phyloP scores from a whole-genome alignment of 2,888 invertebrate species.

The Drosophila paracracens region DNA sequence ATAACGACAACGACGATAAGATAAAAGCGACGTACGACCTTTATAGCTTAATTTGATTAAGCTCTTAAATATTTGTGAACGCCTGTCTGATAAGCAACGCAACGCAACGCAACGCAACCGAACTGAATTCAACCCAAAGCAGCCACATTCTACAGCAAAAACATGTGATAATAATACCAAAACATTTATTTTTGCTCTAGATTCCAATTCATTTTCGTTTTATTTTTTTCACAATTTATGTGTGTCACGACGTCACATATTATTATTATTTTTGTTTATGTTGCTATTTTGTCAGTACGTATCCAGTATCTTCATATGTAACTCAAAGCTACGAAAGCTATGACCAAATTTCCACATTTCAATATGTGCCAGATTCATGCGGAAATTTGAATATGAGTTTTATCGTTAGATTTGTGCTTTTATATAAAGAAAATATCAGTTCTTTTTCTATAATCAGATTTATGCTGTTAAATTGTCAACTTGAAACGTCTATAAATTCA shows the following conservation, averaged over 20 bases:
- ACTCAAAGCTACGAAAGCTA: conserved; percentile 7
- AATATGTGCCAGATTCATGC: conserved; percentile 5
- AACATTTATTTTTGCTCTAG: conserved; percentile 42
- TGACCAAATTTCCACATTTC: conserved; percentile 1
- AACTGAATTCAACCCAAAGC: conserved; percentile 24
- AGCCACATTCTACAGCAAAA: conserved; percentile 28
- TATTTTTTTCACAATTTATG: conserved; percentile 21
- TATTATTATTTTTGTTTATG: conserved; percentile 10
- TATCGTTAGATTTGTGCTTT: not conserved
- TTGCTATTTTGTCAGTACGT: conserved; percentile 4
- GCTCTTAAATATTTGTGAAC: conserved; percentile 76
- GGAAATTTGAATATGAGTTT: conserved; percentile 14
- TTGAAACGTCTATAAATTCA: not conserved
- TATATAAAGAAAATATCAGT: not conserved
- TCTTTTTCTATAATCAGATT: not conserved
- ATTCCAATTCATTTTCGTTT: conserved; percentile 19
- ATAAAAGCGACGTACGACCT: conserved; percentile 80
- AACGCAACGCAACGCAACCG: conserved; percentile 12
- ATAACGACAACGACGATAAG: conserved; percentile 57
- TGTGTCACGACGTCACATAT: conserved; percentile 30
- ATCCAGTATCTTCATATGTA: conserved; percentile 5
- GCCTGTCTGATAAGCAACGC: conserved; percentile 58
- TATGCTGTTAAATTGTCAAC: not conserved
- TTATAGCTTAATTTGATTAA: conserved; percentile 81
- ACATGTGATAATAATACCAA: conserved; percentile 55